Conservation (phyloP, 2,797 vertebrate genomes). For the Neosilurus hyrtlii region DNA sequence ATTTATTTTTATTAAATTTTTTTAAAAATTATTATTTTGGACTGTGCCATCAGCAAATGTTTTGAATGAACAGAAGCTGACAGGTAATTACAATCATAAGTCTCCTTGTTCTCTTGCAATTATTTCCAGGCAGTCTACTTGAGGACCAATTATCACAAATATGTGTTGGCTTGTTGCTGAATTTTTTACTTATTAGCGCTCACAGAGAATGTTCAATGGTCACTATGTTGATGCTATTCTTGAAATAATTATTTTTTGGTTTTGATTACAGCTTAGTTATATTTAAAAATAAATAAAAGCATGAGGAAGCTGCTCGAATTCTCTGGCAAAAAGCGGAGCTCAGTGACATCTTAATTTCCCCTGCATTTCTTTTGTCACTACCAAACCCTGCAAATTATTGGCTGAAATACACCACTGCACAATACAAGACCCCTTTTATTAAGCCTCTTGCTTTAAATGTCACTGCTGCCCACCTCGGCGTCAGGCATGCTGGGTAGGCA, state of each 20-base stretch:
- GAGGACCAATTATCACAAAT: constrained; percentile 54
- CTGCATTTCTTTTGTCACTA: constrained; percentile 33
- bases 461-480: constrained; percentile 46
- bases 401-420: constrained; percentile 30
- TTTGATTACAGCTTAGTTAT: background rate
- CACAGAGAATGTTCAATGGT: constrained; percentile 28
- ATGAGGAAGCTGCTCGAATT: constrained; percentile 5
- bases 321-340: constrained; percentile 14
- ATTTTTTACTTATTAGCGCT: constrained; percentile 46
- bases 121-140: constrained; percentile 51
- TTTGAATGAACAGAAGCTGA: constrained; percentile 53
- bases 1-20: background rate
- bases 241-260: constrained; percentile 12
- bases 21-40: constrained; percentile 3
- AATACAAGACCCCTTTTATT: constrained; percentile 53
- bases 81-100: constrained; percentile 53
- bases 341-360: constrained; percentile 56
- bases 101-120: constrained; percentile 52
- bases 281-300: constrained; percentile 17
- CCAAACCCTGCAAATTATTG: constrained; percentile 41
- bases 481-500: constrained; percentile 40
- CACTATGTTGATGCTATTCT: constrained; percentile 11
- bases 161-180: constrained; percentile 42
- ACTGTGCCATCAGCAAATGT: constrained; percentile 37
- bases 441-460: constrained; percentile 58